Evolutionary conservation across 1,140 invertebrate species (phyloP), one percentile per base, ranked within the genome.

Genomic region (Trachymyrmex septentrionalis): DNA sequence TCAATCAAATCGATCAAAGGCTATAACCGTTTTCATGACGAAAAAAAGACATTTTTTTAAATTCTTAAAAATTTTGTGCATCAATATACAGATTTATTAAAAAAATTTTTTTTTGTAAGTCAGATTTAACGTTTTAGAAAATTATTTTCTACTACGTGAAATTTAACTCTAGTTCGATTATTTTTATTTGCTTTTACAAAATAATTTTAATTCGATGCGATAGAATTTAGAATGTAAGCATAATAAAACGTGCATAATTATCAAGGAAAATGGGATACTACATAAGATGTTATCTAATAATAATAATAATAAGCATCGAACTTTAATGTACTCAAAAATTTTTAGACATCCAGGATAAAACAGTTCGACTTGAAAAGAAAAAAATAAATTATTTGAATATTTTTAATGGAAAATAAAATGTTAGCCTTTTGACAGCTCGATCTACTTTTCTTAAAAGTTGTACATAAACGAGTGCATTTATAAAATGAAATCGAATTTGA

Each of bases 381-480:
- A 77, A 55, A 67, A 21, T 27, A 6, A 21, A 67, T 80, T 66
- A 14, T 67, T 80, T 24, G 3, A n/a, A 81, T 24, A 34, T 34
- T 34, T 55, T 16, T 57, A 66, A 34, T 16, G 19, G 30, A 12
- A 24, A 69, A 19, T 14, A 34, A 27, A 81, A 66, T 66, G 44
- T 78, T 81, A 69, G 64, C 30, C 64, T 81, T 69, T 81, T 44
- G 24, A 14, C n/a, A 30, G 5, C 50, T 69, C 64, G 77, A 6
- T 21, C 48, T 69, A n/a, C 67, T 27, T 71, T 55, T 81, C 55
- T 16, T 21, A 38, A 57, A 69, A 81, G 2, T 55, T 81, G 78
- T 82, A 82, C 30, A 82, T 82, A 82, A 61, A 82, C 34, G 34
- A 82, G 21, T 73, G 69, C 80, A 82, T 73, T 59, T 72, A 82